Base-by-base conservation (phyloP, 1,140 invertebrate species). In the Listronotus oregonensis region DNA sequence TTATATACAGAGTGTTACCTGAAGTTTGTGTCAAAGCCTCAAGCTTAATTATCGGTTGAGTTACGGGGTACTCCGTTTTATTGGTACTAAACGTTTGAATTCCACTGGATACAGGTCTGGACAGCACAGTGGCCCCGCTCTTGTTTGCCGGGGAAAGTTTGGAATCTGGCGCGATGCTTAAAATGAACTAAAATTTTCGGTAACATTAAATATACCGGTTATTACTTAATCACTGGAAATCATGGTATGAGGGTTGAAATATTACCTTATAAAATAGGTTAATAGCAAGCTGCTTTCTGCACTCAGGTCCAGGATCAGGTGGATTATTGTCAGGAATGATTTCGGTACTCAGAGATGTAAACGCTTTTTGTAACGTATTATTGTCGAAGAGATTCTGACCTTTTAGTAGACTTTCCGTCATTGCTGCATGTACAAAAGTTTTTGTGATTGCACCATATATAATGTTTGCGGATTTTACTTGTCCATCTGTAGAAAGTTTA, bases 11-110 rank as follows among this genome's bases (percentile, higher is more conserved):
- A 15, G 82, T 60, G 11, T 67, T 68, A 68, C 70, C 91, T 14
- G 89, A 85, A 15, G 72, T 87, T 82, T 95, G 90, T 37, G 86
- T 80, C 31, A 89, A 76, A 4, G 88, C 87, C 77, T 94, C 92
- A 10, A 91, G 64, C 77, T 95, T 96, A 2, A 85, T 81, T 17
- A 94, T 77, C 0, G 92, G 87, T 76, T 95, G 80, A 67, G 87
- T 92, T 0, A 95, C 73, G 0, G 94, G 94, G 85, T 89, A 95
- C 46, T 87, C 68, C 12, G 85, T 80, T 70, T 87, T 84, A 67
- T 91, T 85, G 0, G 88, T 90, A 56, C 90, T 85, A 73, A 84
- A 95, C 6, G 83, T 82, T 74, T 94, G 92, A 9, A 81, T 81
- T 3, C 91, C 92, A 0, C 82, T 85, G 0, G 90, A 93, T 0